Conservation (phyloP, 1,140 invertebrate genomes). For the Mactra quadrangularis region DNA sequence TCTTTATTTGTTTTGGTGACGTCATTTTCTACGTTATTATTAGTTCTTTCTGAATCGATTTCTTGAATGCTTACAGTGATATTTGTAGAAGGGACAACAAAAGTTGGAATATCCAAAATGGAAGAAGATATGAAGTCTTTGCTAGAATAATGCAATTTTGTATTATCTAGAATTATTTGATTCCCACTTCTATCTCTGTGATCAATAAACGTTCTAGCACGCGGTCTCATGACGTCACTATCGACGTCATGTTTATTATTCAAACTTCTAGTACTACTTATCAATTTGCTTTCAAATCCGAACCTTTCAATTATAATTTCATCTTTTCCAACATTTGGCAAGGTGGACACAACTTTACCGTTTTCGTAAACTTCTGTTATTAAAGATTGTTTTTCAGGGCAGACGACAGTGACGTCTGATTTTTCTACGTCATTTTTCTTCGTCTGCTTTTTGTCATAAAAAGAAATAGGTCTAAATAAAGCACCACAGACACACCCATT, state of each 20-base stretch:
- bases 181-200: no score
- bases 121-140: background rate
- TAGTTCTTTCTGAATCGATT: background rate
- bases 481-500: constrained; percentile 2
- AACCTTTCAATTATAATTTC: background rate
- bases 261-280: background rate
- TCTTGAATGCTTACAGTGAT: no score
- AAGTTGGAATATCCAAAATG: background rate
- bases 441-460: background rate
- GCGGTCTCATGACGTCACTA: no score
- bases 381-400: no score
- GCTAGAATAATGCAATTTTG: background rate
- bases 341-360: no score
- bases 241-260: background rate
- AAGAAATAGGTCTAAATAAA: constrained; percentile 4
- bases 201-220: no score
- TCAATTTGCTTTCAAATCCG: background rate
- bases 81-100: background rate
- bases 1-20: background rate
- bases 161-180: background rate
- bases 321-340: no score
- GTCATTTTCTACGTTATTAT: no score
- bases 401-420: no score
- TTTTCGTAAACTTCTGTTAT: no score
- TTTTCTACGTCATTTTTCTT: background rate